These are phyloP conservation scores for Leptinotarsa rubiginosa DNA, from an alignment of 2,888 invertebrate genomes.

Conservation along the genomic window DNA sequence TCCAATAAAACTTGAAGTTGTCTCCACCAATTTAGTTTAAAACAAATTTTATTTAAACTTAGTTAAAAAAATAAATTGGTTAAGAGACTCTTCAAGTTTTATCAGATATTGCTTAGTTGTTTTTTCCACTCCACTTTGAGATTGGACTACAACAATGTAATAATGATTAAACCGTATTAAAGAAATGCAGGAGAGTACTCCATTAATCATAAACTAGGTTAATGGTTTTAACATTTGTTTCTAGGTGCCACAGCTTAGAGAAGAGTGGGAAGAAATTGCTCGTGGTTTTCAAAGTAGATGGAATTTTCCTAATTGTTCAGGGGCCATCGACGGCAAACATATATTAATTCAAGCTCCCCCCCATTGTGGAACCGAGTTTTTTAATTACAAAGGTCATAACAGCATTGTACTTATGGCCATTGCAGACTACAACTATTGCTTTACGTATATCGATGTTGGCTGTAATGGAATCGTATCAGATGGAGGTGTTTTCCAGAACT, in stretches of 20 bases:
- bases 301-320: slow-evolving; percentile 47
- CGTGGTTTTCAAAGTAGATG: slow-evolving; percentile 38
- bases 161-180: neutral
- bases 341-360: slow-evolving; percentile 41
- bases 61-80: neutral
- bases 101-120: slow-evolving; percentile 1
- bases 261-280: slow-evolving; percentile 40
- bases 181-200: neutral
- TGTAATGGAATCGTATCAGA: too few species aligned
- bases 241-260: neutral
- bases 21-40: neutral
- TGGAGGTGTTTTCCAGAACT: too few species aligned
- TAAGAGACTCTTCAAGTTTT: neutral
- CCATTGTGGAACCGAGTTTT: slow-evolving; percentile 45
- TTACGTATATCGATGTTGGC: slow-evolving; percentile 20
- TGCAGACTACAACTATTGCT: slow-evolving; percentile 46
- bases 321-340: slow-evolving; percentile 49
- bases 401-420: slow-evolving; percentile 48
- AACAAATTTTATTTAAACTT: neutral
- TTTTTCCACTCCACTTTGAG: slow-evolving; percentile 1
- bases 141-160: slow-evolving; percentile 1
- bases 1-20: neutral
- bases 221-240: neutral
- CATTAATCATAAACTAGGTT: neutral
- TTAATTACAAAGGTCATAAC: slow-evolving; percentile 48